Evolutionary conservation across 2,113 vertebrate species (phyloP), one percentile per base, ranked within the genome.

Genomic region (Bagarius yarrelli): DNA sequence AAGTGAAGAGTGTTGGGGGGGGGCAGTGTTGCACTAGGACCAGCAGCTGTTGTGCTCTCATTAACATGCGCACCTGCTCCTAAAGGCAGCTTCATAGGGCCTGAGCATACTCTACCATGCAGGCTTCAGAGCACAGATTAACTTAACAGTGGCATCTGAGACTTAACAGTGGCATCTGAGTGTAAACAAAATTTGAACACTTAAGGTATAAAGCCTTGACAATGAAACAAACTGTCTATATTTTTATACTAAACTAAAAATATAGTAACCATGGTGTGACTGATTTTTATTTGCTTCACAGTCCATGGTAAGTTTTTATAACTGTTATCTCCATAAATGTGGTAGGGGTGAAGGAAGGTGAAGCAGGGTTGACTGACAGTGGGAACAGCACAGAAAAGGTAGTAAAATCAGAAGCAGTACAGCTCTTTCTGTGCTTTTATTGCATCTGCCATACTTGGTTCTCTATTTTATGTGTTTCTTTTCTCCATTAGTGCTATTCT

Each of bases 1-100:
- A 71, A 79, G 70, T 74, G 70, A 83, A 88, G 85, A 71, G 84
- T 56, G 86, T 32, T 47, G 44, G 44, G 44, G 4, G 44, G 44
- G 1, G 44, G 44, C 5, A 1, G 6, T 6, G 57, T 82, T 66
- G 36, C 85, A 21, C 44, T 56, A 85, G 71, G 83, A 79, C 81
- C 90, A 92, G 95, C 96, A 96, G 96, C 95, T 93, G 91, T 93
- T 78, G 40, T 83, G 87, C 90, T 87, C 94, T 95, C 91, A 92
- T 96, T 96, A 95, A 90, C 91, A 94, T 95, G 93, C 91, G 89
- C 96, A 97, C 96, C 97, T 96, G 96, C 95, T 97, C 92, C 91
- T 89, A 76, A 86, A 86, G 84, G 86, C 93, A 90, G 89, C 91
- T 93, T 93, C 91, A 91, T 90, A 74, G 84, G 18, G 34, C 55